A percentile compares a stretch with the other conserved stretches of the same genome.
phyloP scores from a whole-genome alignment of 2,888 invertebrate genomes.

The Dermolepida albohirtum region DNA sequence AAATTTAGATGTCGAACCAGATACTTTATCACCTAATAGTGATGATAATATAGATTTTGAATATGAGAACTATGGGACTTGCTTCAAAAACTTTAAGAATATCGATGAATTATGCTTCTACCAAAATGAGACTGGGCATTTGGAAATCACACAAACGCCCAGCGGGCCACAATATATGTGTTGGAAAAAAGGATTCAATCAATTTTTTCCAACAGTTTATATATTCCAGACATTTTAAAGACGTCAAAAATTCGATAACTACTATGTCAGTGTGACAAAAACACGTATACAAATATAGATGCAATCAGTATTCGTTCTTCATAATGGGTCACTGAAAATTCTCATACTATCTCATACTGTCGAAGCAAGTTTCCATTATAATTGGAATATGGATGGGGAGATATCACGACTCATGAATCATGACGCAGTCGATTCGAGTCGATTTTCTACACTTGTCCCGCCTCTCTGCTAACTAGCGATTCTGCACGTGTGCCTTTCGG shows the following conservation, averaged over 20 bases:
- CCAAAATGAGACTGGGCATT: constrained; percentile 88
- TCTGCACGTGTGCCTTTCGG: too few relatives aligned
- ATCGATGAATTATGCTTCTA: constrained; percentile 88
- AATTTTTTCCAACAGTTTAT: constrained; percentile 85
- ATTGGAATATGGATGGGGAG: too few relatives aligned
- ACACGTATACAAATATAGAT: constrained; percentile 95
- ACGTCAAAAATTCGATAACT: constrained; percentile 76
- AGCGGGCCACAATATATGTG: constrained; percentile 85
- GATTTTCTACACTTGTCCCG: too few relatives aligned
- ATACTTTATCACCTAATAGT: constrained; percentile 73
- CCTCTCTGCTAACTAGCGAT: too few relatives aligned
- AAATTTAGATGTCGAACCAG: constrained; percentile 74
- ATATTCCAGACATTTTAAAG: constrained; percentile 88
- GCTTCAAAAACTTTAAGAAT: constrained; percentile 81
- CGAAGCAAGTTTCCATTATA: too few relatives aligned
- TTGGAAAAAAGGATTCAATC: constrained; percentile 90
- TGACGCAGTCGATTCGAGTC: too few relatives aligned
- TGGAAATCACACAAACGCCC: constrained; percentile 83
- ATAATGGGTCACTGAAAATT: too few relatives aligned
- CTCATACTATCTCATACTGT: too few relatives aligned
- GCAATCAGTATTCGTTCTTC: constrained; percentile 96
- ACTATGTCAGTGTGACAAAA: constrained; percentile 93
- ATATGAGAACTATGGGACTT: constrained; percentile 79
- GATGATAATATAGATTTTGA: constrained; percentile 72
- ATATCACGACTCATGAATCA: too few relatives aligned